Evolutionary conservation across 2,113 vertebrate genomes (phyloP).

Genomic region (Gallinago media): DNA sequence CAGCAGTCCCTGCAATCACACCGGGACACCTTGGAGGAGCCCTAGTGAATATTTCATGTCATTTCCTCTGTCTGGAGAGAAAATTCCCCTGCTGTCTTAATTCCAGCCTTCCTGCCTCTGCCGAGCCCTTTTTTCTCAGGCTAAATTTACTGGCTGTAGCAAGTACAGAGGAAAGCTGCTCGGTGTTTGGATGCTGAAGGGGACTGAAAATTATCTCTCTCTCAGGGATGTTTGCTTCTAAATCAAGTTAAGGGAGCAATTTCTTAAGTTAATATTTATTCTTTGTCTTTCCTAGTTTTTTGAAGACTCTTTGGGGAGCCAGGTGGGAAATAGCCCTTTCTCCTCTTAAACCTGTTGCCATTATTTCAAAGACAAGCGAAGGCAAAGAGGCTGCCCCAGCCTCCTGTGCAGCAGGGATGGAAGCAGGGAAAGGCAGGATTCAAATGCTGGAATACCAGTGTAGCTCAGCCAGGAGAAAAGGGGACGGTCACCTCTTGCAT

Average conservation of each 20-base stretch:
- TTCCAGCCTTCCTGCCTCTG: neutral
- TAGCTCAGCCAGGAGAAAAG: neutral
- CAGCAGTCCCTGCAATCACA: neutral
- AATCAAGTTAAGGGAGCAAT: neutral
- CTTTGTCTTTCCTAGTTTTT: neutral
- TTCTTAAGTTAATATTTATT: slow-evolving; percentile 17
- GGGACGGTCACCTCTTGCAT: fast-evolving
- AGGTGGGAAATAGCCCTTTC: neutral
- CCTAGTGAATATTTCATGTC: neutral
- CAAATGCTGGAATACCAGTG: fast-evolving
- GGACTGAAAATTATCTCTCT: neutral
- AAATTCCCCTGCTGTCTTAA: neutral
- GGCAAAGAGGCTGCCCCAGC: neutral
- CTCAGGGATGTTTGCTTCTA: neutral
- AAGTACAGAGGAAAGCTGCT: neutral
- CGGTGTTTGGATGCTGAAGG: neutral
- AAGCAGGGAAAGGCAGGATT: neutral
- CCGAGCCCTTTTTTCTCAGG: neutral
- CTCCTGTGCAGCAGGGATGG: neutral
- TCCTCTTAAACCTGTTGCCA: neutral
- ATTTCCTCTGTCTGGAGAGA: neutral
- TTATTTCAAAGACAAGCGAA: neutral
- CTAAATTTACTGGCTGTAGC: neutral
- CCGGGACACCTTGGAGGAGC: neutral
- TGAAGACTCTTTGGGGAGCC: neutral